Percentiles rank a stretch among this genome's conserved stretches.
These are phyloP conservation scores for Drosophila kanekoi DNA, from an alignment of 2,888 invertebrate species.

Conservation along the genomic window DNA sequence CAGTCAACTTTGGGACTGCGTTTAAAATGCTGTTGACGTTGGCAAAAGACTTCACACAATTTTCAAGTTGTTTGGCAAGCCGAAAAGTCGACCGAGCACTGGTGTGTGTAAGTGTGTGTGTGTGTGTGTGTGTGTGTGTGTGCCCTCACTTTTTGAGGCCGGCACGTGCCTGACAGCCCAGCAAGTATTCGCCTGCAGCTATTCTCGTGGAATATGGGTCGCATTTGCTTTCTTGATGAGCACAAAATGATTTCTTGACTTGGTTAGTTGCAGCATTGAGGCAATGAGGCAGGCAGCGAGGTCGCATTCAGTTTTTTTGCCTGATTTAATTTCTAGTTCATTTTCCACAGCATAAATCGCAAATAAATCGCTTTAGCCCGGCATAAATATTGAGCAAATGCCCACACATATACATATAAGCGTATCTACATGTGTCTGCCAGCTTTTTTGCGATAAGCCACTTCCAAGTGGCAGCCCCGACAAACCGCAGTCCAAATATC, in stretches of 20 bases:
- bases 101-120: not conserved
- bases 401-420: too few relatives aligned
- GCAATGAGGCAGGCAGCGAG: slow-evolving; percentile 12
- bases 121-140: slow-evolving; percentile 16
- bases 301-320: slow-evolving; percentile 30
- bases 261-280: slow-evolving; percentile 37
- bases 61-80: slow-evolving; percentile 66
- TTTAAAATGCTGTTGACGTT: slow-evolving; percentile 69
- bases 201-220: slow-evolving; percentile 66
- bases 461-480: slow-evolving; percentile 6
- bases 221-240: slow-evolving; percentile 63
- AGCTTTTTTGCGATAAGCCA: slow-evolving; percentile 33
- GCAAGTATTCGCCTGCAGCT: slow-evolving; percentile 41
- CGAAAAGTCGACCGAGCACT: slow-evolving; percentile 24
- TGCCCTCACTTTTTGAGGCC: slow-evolving; percentile 31
- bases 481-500: slow-evolving; percentile 24
- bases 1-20: slow-evolving; percentile 28
- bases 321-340: slow-evolving; percentile 74
- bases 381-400: slow-evolving; percentile 17
- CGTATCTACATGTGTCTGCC: slow-evolving; percentile 12
- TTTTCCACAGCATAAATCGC: slow-evolving; percentile 61
- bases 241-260: slow-evolving; percentile 53
- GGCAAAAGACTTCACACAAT: slow-evolving; percentile 53
- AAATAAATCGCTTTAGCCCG: slow-evolving; percentile 49
- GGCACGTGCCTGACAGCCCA: slow-evolving; percentile 58